Conservation (phyloP, 2,888 invertebrate species). For the Pocota personata region DNA sequence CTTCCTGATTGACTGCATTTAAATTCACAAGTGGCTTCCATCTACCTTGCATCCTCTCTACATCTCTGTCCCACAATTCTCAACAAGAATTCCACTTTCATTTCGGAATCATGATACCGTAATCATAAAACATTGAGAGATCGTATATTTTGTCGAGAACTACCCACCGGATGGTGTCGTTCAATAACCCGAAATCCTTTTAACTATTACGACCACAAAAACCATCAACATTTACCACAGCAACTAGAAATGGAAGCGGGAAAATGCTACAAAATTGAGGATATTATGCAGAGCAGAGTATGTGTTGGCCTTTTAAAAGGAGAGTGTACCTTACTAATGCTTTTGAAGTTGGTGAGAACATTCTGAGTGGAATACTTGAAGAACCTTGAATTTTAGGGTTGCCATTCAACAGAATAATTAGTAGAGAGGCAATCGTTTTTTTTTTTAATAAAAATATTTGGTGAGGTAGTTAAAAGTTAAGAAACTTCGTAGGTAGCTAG, state of each 20-base stretch:
- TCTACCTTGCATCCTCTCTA: background rate
- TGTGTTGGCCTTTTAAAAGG: background rate
- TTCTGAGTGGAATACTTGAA: conserved; percentile 15
- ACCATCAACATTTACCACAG: conserved; percentile 60
- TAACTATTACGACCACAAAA: conserved; percentile 64
- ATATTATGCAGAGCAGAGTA: background rate
- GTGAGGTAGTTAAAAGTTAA: no score
- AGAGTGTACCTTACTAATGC: background rate
- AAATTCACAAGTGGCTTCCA: no score
- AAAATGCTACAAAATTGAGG: background rate
- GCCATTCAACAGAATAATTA: background rate
- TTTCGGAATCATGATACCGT: conserved; percentile 44
- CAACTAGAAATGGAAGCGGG: conserved; percentile 20
- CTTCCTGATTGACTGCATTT: no score
- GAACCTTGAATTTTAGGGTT: background rate
- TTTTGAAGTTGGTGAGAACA: background rate
- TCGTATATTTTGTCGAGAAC: conserved; percentile 7
- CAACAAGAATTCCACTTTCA: conserved; percentile 44
- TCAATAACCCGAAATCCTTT: conserved; percentile 70
- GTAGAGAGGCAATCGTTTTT: no score
- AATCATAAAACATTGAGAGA: conserved; percentile 60
- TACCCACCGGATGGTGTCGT: conserved; percentile 50
- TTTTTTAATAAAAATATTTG: no score
- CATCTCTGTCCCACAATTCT: background rate
- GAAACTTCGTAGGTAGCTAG: no score